A percentile compares a stretch with the other conserved stretches of the same genome.
Conservation (phyloP, 2,888 invertebrate genomes). For the Ceramica pisi region DNA sequence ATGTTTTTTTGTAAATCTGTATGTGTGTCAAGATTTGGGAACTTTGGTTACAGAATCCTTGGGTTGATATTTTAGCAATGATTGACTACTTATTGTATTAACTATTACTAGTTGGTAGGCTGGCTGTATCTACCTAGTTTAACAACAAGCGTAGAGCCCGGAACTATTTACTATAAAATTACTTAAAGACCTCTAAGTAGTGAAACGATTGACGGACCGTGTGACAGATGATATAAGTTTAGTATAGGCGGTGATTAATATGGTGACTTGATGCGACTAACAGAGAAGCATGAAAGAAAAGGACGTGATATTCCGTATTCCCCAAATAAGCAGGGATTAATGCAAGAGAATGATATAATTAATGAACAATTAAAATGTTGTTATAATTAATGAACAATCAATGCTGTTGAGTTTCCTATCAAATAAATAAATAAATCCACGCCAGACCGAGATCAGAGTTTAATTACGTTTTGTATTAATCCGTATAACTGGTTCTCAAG, state of each 20-base stretch:
- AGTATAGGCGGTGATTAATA: not conserved
- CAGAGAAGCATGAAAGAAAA: not conserved
- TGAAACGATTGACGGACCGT: too few relatives aligned
- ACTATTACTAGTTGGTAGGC: not conserved
- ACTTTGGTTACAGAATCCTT: not conserved
- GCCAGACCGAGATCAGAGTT: not conserved
- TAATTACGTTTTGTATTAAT: not conserved
- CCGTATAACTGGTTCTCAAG: slow-evolving; percentile 2
- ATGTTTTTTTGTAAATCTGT: slow-evolving; percentile 18
- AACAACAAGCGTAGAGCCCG: too few relatives aligned
- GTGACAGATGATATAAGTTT: not conserved
- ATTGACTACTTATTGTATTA: too few relatives aligned
- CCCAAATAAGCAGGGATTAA: not conserved
- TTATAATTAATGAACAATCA: not conserved
- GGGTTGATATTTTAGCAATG: not conserved
- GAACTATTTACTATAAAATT: too few relatives aligned
- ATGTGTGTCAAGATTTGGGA: slow-evolving; percentile 14
- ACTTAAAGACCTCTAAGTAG: too few relatives aligned
- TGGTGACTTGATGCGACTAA: not conserved
- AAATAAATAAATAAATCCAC: not conserved
- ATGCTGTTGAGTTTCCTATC: too few relatives aligned
- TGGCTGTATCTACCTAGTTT: not conserved
- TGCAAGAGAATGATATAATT: not conserved
- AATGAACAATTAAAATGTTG: too few relatives aligned
- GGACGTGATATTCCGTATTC: not conserved